These are phyloP conservation scores for Danio jaintianensis DNA, from an alignment of 2,797 vertebrate species.

Conservation along the genomic window DNA sequence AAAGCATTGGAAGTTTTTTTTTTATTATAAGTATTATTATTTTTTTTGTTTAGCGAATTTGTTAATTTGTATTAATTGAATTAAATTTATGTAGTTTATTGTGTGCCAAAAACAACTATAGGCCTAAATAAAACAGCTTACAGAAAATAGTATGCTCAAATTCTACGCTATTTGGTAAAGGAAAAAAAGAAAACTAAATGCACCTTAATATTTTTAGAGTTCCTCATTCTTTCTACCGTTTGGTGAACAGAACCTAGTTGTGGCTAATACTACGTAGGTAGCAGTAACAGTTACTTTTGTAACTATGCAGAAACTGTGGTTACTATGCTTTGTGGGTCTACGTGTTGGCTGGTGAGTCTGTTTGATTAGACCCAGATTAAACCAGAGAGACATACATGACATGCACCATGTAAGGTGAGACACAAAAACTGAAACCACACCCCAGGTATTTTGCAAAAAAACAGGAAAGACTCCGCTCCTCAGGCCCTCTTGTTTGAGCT, in stretches of 20 bases:
- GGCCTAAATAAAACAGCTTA: neutral
- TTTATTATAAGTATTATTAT: no score
- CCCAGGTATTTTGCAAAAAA: slow-evolving; percentile 10
- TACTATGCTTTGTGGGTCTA: neutral
- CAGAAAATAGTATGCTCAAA: neutral
- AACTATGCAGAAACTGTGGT: neutral
- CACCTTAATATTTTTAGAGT: neutral
- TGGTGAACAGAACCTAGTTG: neutral
- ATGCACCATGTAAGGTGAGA: slow-evolving; percentile 26
- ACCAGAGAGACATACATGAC: slow-evolving; percentile 2
- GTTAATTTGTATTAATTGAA: neutral
- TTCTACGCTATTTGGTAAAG: neutral
- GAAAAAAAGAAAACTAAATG: neutral
- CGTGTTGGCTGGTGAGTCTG: neutral
- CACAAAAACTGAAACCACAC: slow-evolving; percentile 23
- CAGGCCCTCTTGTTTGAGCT: neutral
- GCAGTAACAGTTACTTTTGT: neutral
- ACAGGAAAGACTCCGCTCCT: neutral
- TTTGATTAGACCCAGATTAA: neutral
- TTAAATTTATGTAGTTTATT: neutral
- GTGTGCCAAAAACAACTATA: no score
- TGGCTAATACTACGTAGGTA: neutral
- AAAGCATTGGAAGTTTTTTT: no score
- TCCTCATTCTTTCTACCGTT: neutral
- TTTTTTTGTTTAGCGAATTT: no score